These are phyloP conservation scores for Isichthys henryi DNA, from an alignment of 2,113 vertebrate genomes.

Conservation along the genomic window DNA sequence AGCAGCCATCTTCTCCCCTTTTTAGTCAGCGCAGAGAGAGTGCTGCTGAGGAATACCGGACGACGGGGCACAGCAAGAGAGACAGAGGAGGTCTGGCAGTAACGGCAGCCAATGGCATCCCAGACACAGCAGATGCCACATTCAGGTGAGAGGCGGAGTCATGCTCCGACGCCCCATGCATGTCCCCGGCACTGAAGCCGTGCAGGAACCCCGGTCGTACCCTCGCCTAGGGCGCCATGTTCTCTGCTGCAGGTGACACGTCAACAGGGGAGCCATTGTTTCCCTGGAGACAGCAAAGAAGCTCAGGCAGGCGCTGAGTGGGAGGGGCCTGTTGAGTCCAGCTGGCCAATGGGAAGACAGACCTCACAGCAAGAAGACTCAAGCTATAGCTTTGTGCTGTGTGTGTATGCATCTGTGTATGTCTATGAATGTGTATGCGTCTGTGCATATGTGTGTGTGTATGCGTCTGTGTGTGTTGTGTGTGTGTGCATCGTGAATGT, in stretches of 20 bases:
- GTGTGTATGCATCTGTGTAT: neutral
- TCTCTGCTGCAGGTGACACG: neutral
- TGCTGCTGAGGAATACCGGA: neutral
- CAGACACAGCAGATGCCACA: neutral
- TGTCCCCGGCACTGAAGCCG: neutral
- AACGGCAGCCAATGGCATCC: neutral
- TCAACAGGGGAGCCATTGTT: neutral
- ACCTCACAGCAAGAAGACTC: neutral
- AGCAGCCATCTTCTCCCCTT: neutral
- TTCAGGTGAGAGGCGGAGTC: neutral
- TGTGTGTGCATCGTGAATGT: neutral
- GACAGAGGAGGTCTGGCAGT: neutral
- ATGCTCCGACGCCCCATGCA: neutral
- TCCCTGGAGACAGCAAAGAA: conserved; percentile 4
- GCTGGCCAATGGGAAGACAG: neutral
- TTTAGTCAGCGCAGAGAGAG: neutral
- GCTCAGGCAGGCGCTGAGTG: neutral
- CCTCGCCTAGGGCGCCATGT: neutral
- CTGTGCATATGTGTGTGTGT: neutral
- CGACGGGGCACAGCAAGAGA: neutral
- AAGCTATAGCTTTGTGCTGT: neutral
- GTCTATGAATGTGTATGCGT: neutral
- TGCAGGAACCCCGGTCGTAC: neutral
- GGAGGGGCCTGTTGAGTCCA: neutral
- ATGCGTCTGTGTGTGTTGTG: neutral